Evolutionary conservation across 2,888 invertebrate species (phyloP), one percentile per base, ranked within the genome.

Genomic region (Anoplius nigerrimus): DNA sequence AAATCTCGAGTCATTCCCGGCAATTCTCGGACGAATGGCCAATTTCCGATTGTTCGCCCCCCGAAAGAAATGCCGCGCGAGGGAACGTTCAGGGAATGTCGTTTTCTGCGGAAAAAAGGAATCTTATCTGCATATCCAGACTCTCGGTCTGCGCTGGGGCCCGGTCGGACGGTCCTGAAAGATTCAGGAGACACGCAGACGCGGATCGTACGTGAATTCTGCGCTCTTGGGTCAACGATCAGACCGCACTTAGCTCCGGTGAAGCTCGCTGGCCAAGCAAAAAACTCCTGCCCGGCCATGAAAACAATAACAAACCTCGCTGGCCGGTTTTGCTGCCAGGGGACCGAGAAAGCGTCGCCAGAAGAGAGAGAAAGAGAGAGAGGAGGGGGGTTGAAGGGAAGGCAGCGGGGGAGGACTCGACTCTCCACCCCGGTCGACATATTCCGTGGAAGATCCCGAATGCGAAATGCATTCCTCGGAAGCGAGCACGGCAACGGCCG

Each of bases 391-490:
- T n/a, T n/a, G 18, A 21, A 16, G 43, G 34, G 58, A 58, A 65
- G 68, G 62, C 42, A 34, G 55, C 55, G 57, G 56, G 20, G 66
- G 43, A 66, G 67, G 68, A 68, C 21, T n/a, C n/a, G n/a, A 42
- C n/a, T 27, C 71, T 65, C 70, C 69, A 66, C 58, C 59, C 55
- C 24, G 27, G 27, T 24, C 57, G 64, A 79, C 80, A 81, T 85
- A 87, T 85, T 86, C 84, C 80, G 73, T 76, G 82, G 82, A 86
- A 82, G 83, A 86, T 83, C 80, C 80, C 85, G 88, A 87, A 88
- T 88, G 81, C 86, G 82, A 87, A 86, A 88, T 87, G 82, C 86
- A 86, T 88, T 88, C 87, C 84, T 81, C 72, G 84, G 78, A 83
- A 82, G 81, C 81, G 74, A 77, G 62, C 69, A 69, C 69, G 71